These are phyloP conservation scores for Toxostoma redivivum DNA, from an alignment of 2,113 vertebrate species.

Conservation along the genomic window DNA sequence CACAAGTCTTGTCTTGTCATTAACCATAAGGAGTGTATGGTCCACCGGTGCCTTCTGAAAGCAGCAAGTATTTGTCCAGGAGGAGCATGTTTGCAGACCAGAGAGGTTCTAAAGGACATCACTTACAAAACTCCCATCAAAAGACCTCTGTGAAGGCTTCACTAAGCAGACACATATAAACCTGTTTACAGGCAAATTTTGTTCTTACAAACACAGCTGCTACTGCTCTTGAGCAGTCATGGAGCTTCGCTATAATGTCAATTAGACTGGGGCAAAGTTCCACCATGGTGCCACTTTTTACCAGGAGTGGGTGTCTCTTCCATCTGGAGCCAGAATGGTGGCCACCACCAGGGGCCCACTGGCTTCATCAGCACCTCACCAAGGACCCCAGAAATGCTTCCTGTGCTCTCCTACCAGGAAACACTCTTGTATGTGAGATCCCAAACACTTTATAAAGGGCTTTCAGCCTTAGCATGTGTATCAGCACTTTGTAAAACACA, in stretches of 20 bases:
- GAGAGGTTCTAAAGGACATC: not conserved
- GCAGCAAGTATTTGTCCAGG: not conserved
- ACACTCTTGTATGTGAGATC: not conserved
- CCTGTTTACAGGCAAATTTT: not conserved
- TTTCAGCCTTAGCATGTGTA: not conserved
- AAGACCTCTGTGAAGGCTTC: not conserved
- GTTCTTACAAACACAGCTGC: not conserved
- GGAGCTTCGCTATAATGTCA: not conserved
- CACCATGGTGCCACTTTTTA: rapidly evolving
- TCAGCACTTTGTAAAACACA: conserved; percentile 32
- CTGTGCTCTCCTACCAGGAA: not conserved
- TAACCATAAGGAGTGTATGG: rapidly evolving
- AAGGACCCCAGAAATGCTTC: not conserved
- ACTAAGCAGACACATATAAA: not conserved
- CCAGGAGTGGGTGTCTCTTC: not conserved
- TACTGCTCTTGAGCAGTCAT: not conserved
- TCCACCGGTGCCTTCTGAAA: not conserved
- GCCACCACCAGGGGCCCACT: not conserved
- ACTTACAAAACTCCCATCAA: not conserved
- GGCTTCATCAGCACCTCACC: not conserved
- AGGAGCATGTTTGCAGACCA: not conserved
- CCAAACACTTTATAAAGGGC: not conserved
- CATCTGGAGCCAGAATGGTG: rapidly evolving
- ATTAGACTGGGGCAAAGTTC: not conserved
- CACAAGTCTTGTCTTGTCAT: not conserved